These are phyloP conservation scores for Coluber constrictor DNA, from an alignment of 2,797 vertebrate genomes.

Conservation along the genomic window DNA sequence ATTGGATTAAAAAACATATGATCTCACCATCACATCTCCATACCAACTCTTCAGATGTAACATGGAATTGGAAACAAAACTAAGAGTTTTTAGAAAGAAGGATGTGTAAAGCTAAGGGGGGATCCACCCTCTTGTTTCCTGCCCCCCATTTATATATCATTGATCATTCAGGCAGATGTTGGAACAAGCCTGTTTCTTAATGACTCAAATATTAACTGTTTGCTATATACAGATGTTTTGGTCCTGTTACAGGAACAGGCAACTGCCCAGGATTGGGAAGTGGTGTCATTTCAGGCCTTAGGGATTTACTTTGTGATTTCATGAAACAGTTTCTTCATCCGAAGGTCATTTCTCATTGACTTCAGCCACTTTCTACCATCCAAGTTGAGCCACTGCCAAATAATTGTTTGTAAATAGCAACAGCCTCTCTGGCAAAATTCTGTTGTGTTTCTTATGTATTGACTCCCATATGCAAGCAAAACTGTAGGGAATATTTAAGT, in stretches of 20 bases:
- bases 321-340: neutral
- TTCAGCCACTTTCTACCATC: neutral
- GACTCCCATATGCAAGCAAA: neutral
- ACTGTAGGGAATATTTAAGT: neutral
- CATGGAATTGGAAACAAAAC: constrained; percentile 11
- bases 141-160: neutral
- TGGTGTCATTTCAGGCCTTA: neutral
- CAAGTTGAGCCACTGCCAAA: neutral
- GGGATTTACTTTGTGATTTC: neutral
- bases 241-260: neutral
- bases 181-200: constrained; percentile 4
- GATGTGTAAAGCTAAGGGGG: neutral
- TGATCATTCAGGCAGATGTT: neutral
- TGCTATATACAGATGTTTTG: constrained; percentile 5
- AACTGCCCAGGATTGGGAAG: neutral
- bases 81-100: constrained; percentile 13
- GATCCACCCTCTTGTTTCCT: neutral
- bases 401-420: neutral
- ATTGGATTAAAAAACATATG: constrained; percentile 23
- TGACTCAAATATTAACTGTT: neutral
- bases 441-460: neutral
- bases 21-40: constrained; percentile 17
- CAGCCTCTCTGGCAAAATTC: neutral
- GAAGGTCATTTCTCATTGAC: neutral
- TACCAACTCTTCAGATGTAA: constrained; percentile 24